A percentile compares a stretch with the other conserved stretches of the same genome.
These are phyloP conservation scores for Helogale parvula DNA, from an alignment of 2,113 vertebrate species.

Conservation along the genomic window DNA sequence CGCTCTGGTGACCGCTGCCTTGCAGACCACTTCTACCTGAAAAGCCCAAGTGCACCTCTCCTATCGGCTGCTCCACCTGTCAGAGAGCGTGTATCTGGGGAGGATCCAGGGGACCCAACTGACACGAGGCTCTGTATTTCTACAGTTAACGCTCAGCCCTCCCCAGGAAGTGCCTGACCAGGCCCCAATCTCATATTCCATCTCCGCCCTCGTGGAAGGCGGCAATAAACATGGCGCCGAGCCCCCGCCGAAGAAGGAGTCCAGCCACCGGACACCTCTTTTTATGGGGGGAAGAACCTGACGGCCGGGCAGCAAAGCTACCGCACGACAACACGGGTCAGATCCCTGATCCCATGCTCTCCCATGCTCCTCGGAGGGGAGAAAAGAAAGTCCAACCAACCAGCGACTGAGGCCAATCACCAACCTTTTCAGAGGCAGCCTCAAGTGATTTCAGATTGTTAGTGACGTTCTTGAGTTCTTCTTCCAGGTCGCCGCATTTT, in stretches of 20 bases:
- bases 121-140: not conserved
- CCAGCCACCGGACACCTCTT: not conserved
- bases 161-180: not conserved
- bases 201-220: not conserved
- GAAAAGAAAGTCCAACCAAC: not conserved
- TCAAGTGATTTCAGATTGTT: conserved; percentile 99
- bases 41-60: not conserved
- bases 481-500: conserved; percentile 96
- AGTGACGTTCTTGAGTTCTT: conserved; percentile 98
- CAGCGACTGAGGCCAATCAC: conserved; percentile 29
- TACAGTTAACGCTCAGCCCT: not conserved
- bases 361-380: rapidly evolving
- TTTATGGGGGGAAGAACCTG: not conserved
- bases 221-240: not conserved
- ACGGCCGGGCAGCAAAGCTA: not conserved
- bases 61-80: not conserved
- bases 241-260: not conserved
- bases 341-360: rapidly evolving
- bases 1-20: not conserved
- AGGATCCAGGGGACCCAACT: not conserved
- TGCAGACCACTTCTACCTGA: not conserved
- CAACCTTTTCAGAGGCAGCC: conserved; percentile 97
- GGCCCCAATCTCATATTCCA: not conserved
- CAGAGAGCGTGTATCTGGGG: not conserved
- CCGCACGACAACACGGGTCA: not conserved